phyloP scores from a whole-genome alignment of 2,888 invertebrate genomes.

The Athetis lepigone region DNA sequence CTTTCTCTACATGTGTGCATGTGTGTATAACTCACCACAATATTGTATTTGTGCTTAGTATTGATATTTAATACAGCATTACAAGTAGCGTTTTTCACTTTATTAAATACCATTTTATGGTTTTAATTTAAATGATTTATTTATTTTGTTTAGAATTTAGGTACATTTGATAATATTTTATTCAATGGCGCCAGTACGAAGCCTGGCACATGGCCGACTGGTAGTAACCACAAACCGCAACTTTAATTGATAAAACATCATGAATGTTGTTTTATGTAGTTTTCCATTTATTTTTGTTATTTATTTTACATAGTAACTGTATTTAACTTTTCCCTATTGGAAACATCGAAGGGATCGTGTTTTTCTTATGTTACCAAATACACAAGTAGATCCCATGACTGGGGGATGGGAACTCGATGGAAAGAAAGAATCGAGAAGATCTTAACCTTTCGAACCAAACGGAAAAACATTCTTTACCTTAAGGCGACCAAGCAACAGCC shows the following conservation, averaged over 20 bases:
- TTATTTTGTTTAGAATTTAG: neutral
- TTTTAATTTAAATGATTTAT: slow-evolving; percentile 5
- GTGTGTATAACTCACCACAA: neutral
- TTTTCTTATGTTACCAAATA: no score
- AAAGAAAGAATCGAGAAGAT: no score
- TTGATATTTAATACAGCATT: neutral
- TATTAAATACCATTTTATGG: slow-evolving; percentile 9
- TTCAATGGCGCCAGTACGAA: slow-evolving; percentile 23
- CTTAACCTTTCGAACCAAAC: no score
- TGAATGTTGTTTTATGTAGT: slow-evolving; percentile 8
- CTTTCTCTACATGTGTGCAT: no score
- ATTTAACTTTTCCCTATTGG: no score
- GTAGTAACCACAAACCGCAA: slow-evolving; percentile 37
- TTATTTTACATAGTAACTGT: neutral
- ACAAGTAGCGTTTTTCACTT: slow-evolving; percentile 5
- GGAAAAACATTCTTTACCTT: no score
- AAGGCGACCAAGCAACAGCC: no score
- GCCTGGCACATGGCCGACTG: no score
- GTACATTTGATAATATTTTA: neutral
- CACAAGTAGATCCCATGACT: no score
- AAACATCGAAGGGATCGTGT: no score
- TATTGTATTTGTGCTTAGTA: neutral
- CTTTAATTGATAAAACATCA: slow-evolving; percentile 14
- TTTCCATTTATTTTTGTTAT: neutral
- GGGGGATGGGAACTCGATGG: no score